Conservation (phyloP, 1,140 invertebrate genomes). For the Euglossa dilemma region DNA sequence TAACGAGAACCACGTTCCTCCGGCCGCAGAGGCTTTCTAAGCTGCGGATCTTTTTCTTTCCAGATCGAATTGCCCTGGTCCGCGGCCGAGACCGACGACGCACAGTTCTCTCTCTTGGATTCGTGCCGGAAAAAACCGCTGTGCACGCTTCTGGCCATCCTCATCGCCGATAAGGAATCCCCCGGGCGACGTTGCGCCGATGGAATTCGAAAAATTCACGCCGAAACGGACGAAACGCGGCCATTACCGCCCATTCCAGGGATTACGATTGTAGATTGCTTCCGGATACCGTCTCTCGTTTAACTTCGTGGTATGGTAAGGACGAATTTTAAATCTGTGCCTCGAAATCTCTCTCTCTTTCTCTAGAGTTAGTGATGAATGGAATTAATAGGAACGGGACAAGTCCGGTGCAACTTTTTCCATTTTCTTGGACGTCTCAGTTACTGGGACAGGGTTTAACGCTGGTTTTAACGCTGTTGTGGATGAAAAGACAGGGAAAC, state of each 20-base stretch:
- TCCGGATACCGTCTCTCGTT: neutral
- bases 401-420: neutral
- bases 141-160: neutral
- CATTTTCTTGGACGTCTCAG: neutral
- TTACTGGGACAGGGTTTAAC: neutral
- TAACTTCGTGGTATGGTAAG: neutral
- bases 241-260: no score
- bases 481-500: neutral
- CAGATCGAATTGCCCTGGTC: conserved; percentile 41
- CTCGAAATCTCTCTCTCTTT: neutral
- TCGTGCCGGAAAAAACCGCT: neutral
- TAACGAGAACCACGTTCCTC: conserved; percentile 34
- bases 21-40: conserved; percentile 55
- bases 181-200: neutral
- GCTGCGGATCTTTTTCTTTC: conserved; percentile 44
- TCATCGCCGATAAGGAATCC: neutral
- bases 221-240: neutral
- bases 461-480: neutral
- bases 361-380: no score
- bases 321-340: neutral
- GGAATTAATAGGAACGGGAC: neutral
- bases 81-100: neutral
- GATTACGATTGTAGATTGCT: neutral
- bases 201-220: neutral
- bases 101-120: neutral